Evolutionary conservation across 2,888 invertebrate species (phyloP), one percentile per base, ranked within the genome.

Genomic region (Heliconius ismenius): DNA sequence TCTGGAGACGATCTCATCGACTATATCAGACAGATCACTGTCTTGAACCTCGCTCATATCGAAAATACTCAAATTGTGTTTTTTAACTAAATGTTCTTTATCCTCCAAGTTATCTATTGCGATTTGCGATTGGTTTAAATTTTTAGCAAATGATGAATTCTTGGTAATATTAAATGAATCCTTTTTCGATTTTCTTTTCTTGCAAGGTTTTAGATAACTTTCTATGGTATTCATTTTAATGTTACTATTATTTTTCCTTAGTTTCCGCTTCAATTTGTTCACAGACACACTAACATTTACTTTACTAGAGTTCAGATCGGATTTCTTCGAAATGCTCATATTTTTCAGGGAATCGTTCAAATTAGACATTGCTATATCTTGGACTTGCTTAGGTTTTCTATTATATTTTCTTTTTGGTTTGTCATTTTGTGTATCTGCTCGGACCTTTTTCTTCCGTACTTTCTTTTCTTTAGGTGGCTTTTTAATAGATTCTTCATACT

Each of bases 401-500:
- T 81, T 90, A 81, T 92, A 91, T 83, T 91, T 92, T 83, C 91
- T 86, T 81, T 92, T 94, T 15, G 84, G 93, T 84, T 88, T 88
- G 77, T 84, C 90, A 79, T 64, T 83, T 81, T 86, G 86, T 28
- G 83, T 87, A 24, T 43, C 26, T 28, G 13, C 86, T 1, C 86
- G 86, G 3, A 88, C 87, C 79, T 87, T 89, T 64, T 84, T 90
- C 83, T 87, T 87, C 74, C 84, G 85, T 28, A 83, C 82, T 82
- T 92, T 92, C 82, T 90, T 88, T 82, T 91, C 92, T 83, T 94
- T 95, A 0, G 85, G 89, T 79, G 94, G 93, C 87, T 95, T 95
- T 79, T 95, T 95, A 49, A 93, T 91, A 4, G 91, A 90, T 79
- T 95, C 94, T 81, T 96, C 94, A 82, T 95, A 97, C 4, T 85